phyloP scores from a whole-genome alignment of 2,797 vertebrate species.

The Pipistrellus pipistrellus region DNA sequence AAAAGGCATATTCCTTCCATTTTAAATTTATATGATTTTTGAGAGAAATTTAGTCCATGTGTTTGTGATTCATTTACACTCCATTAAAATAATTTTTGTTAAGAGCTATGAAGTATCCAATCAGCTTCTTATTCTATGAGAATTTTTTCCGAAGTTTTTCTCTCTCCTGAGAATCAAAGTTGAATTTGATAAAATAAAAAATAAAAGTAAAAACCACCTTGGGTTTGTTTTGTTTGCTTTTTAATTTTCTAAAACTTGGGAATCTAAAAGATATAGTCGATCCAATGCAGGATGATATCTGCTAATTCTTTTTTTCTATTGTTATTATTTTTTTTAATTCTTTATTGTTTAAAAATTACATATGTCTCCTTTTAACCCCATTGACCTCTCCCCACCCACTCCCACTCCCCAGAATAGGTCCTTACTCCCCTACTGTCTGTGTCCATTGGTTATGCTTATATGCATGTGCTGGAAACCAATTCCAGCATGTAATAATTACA shows the following conservation, averaged over 20 bases:
- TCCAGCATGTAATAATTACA: no score
- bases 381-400: no score
- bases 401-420: no score
- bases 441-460: no score
- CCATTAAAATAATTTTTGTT: constrained; percentile 70
- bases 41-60: constrained; percentile 60
- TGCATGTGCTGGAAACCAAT: no score
- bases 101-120: constrained; percentile 10
- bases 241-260: constrained; percentile 1
- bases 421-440: no score
- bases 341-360: no score
- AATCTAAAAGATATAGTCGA: background rate
- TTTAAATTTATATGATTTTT: constrained; percentile 53
- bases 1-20: constrained; percentile 49
- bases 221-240: background rate
- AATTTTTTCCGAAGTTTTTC: background rate
- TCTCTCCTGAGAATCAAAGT: background rate
- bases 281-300: background rate
- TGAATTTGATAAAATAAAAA: background rate
- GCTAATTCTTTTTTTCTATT: no score
- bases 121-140: background rate
- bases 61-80: constrained; percentile 72
- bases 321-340: no score
- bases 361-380: no score
- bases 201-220: constrained; percentile 22